Evolutionary conservation across 2,888 invertebrate species (phyloP).

Genomic region (Drosophila pegasa): DNA sequence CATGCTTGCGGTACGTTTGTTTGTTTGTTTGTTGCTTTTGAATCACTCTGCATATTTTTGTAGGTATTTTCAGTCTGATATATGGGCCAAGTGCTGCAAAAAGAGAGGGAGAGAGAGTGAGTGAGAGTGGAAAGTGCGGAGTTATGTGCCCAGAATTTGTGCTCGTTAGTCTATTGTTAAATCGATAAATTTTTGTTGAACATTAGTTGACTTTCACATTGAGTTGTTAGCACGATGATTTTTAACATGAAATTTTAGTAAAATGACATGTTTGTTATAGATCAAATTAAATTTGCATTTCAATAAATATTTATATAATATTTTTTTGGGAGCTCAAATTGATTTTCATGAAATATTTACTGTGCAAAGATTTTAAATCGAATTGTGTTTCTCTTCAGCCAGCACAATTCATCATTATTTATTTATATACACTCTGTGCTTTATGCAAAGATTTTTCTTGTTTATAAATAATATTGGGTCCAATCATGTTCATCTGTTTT

Average conservation of each 20-base stretch:
- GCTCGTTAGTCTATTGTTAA: constrained; percentile 61
- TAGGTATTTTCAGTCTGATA: constrained; percentile 19
- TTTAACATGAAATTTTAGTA: not conserved
- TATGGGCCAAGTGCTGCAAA: constrained; percentile 44
- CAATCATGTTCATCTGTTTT: constrained; percentile 30
- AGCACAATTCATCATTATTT: not conserved
- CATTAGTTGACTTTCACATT: not conserved
- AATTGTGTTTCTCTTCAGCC: not conserved
- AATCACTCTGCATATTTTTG: constrained; percentile 30
- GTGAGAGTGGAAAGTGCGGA: not conserved
- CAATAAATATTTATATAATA: not conserved
- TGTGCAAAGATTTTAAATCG: not conserved
- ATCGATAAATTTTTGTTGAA: constrained; percentile 55
- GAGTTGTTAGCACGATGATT: not conserved
- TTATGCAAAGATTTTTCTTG: not conserved
- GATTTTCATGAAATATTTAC: not conserved
- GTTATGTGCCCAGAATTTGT: constrained; percentile 47
- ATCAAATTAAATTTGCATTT: not conserved
- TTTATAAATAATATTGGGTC: constrained; percentile 8
- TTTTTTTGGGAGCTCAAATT: not conserved
- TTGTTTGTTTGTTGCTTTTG: constrained; percentile 36
- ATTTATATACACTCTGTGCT: not conserved
- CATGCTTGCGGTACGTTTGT: constrained; percentile 37
- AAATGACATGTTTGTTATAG: not conserved
- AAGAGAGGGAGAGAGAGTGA: not conserved